A percentile compares a stretch with the other conserved stretches of the same genome.
phyloP scores from a whole-genome alignment of 2,797 vertebrate species.

The Rhinoraja longicauda region DNA sequence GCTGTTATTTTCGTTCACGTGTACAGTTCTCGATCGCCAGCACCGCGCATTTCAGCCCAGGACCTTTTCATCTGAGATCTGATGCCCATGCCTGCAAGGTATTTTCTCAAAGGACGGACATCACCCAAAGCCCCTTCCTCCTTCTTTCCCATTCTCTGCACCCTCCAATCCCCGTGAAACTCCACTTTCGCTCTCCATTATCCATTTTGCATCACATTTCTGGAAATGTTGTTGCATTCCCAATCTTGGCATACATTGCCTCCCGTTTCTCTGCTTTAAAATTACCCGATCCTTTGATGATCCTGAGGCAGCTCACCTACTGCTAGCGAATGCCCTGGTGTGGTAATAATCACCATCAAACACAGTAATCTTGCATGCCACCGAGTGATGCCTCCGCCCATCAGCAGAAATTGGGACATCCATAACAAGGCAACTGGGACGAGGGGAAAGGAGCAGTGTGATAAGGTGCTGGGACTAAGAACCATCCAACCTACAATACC shows the following conservation, averaged over 20 bases:
- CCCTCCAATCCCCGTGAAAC: not conserved
- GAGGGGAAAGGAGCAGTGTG: not conserved
- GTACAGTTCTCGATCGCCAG: not conserved
- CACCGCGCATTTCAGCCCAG: not conserved
- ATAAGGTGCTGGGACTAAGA: no score
- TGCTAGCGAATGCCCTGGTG: not conserved
- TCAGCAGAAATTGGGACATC: not conserved
- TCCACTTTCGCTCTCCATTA: not conserved
- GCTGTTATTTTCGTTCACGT: no score
- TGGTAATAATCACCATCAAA: not conserved
- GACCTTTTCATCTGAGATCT: not conserved
- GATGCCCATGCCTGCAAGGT: not conserved
- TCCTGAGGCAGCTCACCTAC: not conserved
- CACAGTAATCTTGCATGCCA: not conserved
- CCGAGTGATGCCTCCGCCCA: not conserved
- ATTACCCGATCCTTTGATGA: not conserved
- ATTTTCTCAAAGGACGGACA: not conserved
- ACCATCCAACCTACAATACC: no score
- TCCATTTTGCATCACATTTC: not conserved
- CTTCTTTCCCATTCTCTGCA: not conserved
- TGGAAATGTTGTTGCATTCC: not conserved
- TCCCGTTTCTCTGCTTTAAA: not conserved
- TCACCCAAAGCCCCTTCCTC: not conserved
- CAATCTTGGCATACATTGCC: not conserved
- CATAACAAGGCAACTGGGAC: not conserved